Evolutionary conservation across 2,888 invertebrate genomes (phyloP).

Genomic region (Hirtodrosophila confusa): DNA sequence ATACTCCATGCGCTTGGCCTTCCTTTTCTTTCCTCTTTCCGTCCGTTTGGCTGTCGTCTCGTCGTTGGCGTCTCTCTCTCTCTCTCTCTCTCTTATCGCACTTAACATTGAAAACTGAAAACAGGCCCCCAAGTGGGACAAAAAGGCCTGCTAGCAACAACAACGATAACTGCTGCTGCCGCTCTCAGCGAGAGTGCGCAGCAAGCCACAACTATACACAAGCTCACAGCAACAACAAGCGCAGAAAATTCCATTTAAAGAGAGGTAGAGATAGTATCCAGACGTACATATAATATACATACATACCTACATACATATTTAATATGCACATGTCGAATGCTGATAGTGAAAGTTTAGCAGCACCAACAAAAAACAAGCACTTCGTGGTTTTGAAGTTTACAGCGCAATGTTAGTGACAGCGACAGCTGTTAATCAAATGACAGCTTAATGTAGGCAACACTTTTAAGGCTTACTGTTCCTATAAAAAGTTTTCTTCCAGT

Average conservation of each 20-base stretch:
- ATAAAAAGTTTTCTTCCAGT: too few relatives aligned
- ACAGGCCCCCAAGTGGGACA: constrained; percentile 74
- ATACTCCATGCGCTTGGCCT: constrained; percentile 45
- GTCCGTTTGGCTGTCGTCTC: constrained; percentile 31
- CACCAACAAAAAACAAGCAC: constrained; percentile 30
- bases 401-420: constrained; percentile 34
- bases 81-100: constrained; percentile 47
- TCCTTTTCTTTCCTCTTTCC: constrained; percentile 28
- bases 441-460: constrained; percentile 25
- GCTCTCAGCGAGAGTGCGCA: constrained; percentile 58
- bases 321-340: constrained; percentile 32
- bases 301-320: not conserved
- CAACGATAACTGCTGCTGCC: constrained; percentile 5
- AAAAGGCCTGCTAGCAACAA: constrained; percentile 56
- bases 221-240: constrained; percentile 7
- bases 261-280: constrained; percentile 3
- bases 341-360: constrained; percentile 68
- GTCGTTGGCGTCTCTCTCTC: constrained; percentile 44
- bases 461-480: not conserved
- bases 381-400: constrained; percentile 72
- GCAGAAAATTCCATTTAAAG: not conserved
- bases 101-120: constrained; percentile 78
- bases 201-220: constrained; percentile 8
- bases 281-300: not conserved
- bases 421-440: constrained; percentile 4